A percentile compares a stretch with the other conserved stretches of the same genome.
phyloP scores from a whole-genome alignment of 1,140 invertebrate species.

The Drosophila kohkoa region DNA sequence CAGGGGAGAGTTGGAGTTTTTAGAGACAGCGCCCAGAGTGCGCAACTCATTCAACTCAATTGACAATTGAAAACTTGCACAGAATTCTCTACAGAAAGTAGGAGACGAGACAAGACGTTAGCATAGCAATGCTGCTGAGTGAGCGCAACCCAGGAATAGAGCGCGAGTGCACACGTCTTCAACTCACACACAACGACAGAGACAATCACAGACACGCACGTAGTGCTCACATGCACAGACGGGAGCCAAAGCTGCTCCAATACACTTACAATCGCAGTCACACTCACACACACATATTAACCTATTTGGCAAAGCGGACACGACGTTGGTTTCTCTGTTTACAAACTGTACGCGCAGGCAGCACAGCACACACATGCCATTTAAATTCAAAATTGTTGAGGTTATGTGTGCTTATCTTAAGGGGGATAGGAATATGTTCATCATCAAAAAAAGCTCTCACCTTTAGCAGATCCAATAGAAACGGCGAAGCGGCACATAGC shows the following conservation, averaged over 20 bases:
- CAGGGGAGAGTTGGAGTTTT: constrained; percentile 10
- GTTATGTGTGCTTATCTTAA: constrained; percentile 43
- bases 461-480: constrained; percentile 88
- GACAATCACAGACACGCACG: constrained; percentile 8
- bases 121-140: constrained; percentile 4
- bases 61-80: constrained; percentile 73
- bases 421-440: background rate
- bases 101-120: constrained; percentile 34
- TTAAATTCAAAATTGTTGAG: constrained; percentile 39
- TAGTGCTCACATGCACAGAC: constrained; percentile 37
- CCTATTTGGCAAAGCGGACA: constrained; percentile 60
- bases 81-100: constrained; percentile 70
- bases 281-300: constrained; percentile 46
- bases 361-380: constrained; percentile 31
- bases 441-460: constrained; percentile 74
- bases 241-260: constrained; percentile 41
- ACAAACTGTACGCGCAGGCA: constrained; percentile 76
- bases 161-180: constrained; percentile 64
- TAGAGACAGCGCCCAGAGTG: constrained; percentile 47
- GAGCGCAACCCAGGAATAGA: constrained; percentile 48
- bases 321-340: constrained; percentile 74
- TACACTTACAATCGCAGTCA: constrained; percentile 12
- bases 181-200: constrained; percentile 21
- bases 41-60: constrained; percentile 82
- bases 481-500: constrained; percentile 88